Percentiles rank a stretch among this genome's conserved stretches.
These are phyloP conservation scores for Tringa solitaria DNA, from an alignment of 2,113 vertebrate genomes.

Conservation along the genomic window DNA sequence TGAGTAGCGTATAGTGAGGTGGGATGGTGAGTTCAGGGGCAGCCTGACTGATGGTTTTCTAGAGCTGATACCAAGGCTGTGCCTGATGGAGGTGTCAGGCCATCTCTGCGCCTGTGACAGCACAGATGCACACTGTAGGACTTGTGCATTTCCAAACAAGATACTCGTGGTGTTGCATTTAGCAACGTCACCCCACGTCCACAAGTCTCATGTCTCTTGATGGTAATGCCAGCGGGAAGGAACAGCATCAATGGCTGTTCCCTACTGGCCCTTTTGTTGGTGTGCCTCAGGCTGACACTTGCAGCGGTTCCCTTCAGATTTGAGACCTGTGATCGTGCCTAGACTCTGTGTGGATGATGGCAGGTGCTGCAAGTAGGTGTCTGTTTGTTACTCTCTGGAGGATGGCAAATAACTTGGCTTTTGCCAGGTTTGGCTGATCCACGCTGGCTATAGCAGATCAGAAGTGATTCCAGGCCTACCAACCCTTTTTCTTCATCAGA, in stretches of 20 bases:
- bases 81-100: background rate
- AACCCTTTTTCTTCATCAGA: background rate
- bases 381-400: background rate
- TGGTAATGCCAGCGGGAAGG: background rate
- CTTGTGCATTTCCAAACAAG: background rate
- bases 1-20: background rate
- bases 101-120: background rate
- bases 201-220: fast-evolving
- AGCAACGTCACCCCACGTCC: background rate
- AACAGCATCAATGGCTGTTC: background rate
- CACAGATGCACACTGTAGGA: background rate
- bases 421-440: background rate
- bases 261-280: background rate
- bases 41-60: background rate
- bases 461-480: background rate
- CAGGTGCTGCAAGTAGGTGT: background rate
- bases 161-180: background rate
- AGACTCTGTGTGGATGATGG: background rate
- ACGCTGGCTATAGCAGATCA: background rate
- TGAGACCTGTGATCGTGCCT: background rate
- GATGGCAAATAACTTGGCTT: background rate
- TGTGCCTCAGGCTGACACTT: background rate
- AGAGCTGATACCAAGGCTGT: background rate
- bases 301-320: background rate
- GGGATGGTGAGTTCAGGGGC: background rate